A percentile compares a stretch with the other conserved stretches of the same genome.
These are phyloP conservation scores for Listronotus bonariensis DNA, from an alignment of 1,140 invertebrate species.

Conservation along the genomic window DNA sequence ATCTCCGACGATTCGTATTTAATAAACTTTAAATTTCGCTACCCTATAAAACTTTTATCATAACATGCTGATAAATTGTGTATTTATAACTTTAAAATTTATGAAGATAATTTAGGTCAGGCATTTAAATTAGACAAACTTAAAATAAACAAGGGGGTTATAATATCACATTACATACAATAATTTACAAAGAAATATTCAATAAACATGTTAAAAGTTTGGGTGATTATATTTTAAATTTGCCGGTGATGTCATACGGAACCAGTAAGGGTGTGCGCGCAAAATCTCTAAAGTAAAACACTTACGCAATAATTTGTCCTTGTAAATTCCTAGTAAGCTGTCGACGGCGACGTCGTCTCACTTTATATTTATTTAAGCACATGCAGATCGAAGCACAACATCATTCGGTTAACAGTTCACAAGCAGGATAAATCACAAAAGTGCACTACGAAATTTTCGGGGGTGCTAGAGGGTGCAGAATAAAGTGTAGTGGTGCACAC, in stretches of 20 bases:
- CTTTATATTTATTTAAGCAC: slow-evolving; percentile 46
- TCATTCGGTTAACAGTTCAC: slow-evolving; percentile 24
- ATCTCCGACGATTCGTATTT: slow-evolving; percentile 30
- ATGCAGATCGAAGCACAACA: slow-evolving; percentile 38
- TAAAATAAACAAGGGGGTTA: not conserved
- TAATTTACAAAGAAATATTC: slow-evolving; percentile 11
- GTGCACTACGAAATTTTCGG: not conserved
- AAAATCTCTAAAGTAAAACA: slow-evolving; percentile 50
- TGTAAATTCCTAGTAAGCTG: slow-evolving; percentile 42
- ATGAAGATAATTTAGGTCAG: not conserved
- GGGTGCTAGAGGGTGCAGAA: slow-evolving; percentile 5
- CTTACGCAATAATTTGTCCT: slow-evolving; percentile 55
- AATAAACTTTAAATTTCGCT: not conserved
- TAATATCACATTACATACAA: slow-evolving; percentile 8
- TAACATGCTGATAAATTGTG: no score
- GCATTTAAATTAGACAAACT: not conserved
- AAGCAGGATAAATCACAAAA: not conserved
- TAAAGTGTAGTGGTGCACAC: slow-evolving; percentile 50
- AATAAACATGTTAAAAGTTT: not conserved
- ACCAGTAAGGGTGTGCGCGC: slow-evolving; percentile 49
- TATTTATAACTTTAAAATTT: no score
- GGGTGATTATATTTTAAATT: slow-evolving; percentile 5
- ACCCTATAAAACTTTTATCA: no score
- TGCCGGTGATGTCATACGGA: slow-evolving; percentile 46
- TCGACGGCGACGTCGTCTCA: slow-evolving; percentile 31